Base-by-base conservation (phyloP, 2,797 vertebrate species). In the Protonibea diacanthus region DNA sequence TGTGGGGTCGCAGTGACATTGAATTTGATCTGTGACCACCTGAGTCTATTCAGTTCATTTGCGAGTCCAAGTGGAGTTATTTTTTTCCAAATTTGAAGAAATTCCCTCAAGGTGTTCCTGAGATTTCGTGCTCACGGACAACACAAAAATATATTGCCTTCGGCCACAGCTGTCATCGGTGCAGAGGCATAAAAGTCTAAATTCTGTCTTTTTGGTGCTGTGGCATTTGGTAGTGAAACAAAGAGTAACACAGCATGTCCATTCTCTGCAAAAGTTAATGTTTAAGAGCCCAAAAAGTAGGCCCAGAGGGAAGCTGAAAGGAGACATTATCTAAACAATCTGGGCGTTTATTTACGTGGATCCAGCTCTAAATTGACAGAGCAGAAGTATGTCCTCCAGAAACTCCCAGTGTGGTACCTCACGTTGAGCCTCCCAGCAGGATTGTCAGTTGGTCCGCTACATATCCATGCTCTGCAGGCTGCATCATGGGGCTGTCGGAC, bases 291-390 rank as follows among this genome's bases (percentile, higher is more conserved):
- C 27, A 27, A 45, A 42, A 60, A 69, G 29, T 12, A 14, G 25
- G 10, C 62, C 44, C 27, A 65, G 59, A 57, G 56, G 61, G 52
- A 74, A 57, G 44, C 45, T 61, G 56, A 60, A 9, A 71, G 44
- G 55, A 77, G 6, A n/a, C 75, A 47, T 64, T 77, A 61, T 79
- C 61, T 60, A 81, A 83, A 80, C 68, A 76, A 76, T 76, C 71
- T 48, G 2, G 33, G 52, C 57, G 33, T 86, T 82, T 76, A 79
- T 82, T 17, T 49, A 2, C 29, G 52, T 6, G 53, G 57, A 65
- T 73, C 27, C 29, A 42, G 48, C 42, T 67, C 49, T 38, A 15
- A 76, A 70, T 45, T 18, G 65, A 80, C 69, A 58, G 55, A 59
- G 62, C 3, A 7, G 60, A 48, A 79, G 18, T n/a, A 9, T 64